phyloP scores from a whole-genome alignment of 2,113 vertebrate species.

The Otis tarda region DNA sequence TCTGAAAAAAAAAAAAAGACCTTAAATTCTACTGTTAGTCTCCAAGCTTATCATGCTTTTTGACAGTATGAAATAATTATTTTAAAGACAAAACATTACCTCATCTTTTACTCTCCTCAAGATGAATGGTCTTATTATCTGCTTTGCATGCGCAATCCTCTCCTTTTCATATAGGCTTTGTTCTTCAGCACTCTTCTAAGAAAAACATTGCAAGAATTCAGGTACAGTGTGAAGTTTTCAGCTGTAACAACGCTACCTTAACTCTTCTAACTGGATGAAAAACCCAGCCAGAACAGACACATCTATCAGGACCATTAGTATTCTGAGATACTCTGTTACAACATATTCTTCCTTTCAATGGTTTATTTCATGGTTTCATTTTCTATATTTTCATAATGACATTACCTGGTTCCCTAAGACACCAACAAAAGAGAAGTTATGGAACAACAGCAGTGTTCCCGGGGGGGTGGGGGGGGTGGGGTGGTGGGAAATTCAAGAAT shows the following conservation, averaged over 20 bases:
- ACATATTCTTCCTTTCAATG: neutral
- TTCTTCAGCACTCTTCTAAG: slow-evolving; percentile 90
- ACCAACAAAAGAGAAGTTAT: neutral
- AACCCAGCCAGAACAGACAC: neutral
- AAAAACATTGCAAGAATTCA: neutral
- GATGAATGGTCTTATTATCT: slow-evolving; percentile 98
- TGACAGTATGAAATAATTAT: neutral
- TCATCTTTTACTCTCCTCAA: slow-evolving; percentile 93
- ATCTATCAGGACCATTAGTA: neutral
- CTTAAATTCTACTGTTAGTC: neutral
- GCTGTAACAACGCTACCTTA: neutral
- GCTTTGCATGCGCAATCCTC: slow-evolving; percentile 92
- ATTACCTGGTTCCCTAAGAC: accelerated
- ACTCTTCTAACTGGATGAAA: neutral
- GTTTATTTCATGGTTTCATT: neutral
- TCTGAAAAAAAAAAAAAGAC: neutral
- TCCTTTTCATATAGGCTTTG: slow-evolving; percentile 91
- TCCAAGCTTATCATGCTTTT: neutral
- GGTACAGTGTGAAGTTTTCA: neutral
- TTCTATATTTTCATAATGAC: neutral
- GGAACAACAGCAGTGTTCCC: neutral
- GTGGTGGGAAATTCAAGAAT: no score
- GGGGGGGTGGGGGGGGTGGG: no score
- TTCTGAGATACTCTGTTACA: neutral
- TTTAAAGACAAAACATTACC: slow-evolving; percentile 71